phyloP scores from a whole-genome alignment of 2,888 invertebrate genomes.

The Anoplius nigerrimus region DNA sequence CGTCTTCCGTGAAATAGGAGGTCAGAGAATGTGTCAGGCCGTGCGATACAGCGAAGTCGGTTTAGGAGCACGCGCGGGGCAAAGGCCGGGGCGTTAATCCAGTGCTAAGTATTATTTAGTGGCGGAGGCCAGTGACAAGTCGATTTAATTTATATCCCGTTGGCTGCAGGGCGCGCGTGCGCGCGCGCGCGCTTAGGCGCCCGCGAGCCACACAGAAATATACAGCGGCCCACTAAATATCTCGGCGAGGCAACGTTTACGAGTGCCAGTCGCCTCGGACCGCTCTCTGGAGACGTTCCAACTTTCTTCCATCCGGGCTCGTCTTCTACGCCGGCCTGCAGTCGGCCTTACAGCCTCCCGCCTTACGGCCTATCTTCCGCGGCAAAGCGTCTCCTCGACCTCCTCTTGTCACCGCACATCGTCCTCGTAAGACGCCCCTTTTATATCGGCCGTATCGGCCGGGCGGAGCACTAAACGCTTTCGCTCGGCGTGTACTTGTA shows the following conservation, averaged over 20 bases:
- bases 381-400: not conserved
- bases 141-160: conserved; percentile 65
- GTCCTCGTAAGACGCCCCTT: no score
- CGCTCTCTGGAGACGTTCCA: conserved; percentile 63
- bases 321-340: no score
- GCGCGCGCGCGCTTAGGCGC: conserved; percentile 34
- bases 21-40: conserved; percentile 31
- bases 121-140: conserved; percentile 60
- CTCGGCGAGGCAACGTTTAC: conserved; percentile 55
- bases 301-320: conserved; percentile 49
- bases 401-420: not conserved
- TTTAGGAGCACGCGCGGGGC: conserved; percentile 19
- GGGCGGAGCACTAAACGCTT: no score
- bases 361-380: not conserved
- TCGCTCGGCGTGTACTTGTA: no score
- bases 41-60: conserved; percentile 19
- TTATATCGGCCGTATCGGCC: no score
- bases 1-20: conserved; percentile 46
- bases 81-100: conserved; percentile 61
- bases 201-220: conserved; percentile 51
- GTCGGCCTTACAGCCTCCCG: conserved; percentile 17
- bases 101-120: conserved; percentile 65
- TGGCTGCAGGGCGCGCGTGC: conserved; percentile 20
- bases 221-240: conserved; percentile 52
- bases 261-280: conserved; percentile 47